Evolutionary conservation across 2,113 vertebrate genomes (phyloP), one percentile per base, ranked within the genome.

Genomic region (Silurus glanis): DNA sequence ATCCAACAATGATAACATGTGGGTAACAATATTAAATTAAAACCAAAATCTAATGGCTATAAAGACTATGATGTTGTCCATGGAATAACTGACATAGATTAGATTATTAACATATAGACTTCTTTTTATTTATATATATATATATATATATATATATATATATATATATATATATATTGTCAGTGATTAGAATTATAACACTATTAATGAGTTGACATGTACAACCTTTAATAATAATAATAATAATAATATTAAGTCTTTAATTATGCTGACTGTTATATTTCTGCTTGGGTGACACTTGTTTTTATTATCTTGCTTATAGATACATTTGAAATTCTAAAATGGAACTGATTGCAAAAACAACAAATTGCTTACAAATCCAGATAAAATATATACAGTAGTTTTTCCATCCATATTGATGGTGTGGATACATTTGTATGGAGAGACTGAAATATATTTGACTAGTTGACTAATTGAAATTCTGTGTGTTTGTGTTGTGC

Each of bases 401-500:
- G 14, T 6, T 69, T 69, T 69, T 16, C 37, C 66, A 69, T 69
- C 14, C 28, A 69, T 37, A 69, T 17, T 37, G 28, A 69, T 8
- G 13, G 1, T 69, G 25, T 69, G 66, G 13, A 14, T 12, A 58
- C 13, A 2, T 6, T 62, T 62, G 7, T 62, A 62, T 62, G 6
- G 17, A 19, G 61, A 21, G 55, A 56, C 55, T 56, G 0, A 56
- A 9, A 56, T 56, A 13, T 9, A 56, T 56, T 4, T 62, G 61
- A 23, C 6, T 5, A 62, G 59, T 7, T n/a, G n/a, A n/a, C n/a
- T 21, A 17, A 0, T 55, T 64, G 14, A 83, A 51, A 66, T 55
- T 83, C 47, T 84, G 75, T 61, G 25, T 86, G 67, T 47, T 83
- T 83, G 69, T 86, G 51, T 88, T 87, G 12, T 59, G 10, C 87